Percentiles rank a stretch among this genome's conserved stretches.
phyloP scores from a whole-genome alignment of 2,113 vertebrate genomes.

The Zeus faber region DNA sequence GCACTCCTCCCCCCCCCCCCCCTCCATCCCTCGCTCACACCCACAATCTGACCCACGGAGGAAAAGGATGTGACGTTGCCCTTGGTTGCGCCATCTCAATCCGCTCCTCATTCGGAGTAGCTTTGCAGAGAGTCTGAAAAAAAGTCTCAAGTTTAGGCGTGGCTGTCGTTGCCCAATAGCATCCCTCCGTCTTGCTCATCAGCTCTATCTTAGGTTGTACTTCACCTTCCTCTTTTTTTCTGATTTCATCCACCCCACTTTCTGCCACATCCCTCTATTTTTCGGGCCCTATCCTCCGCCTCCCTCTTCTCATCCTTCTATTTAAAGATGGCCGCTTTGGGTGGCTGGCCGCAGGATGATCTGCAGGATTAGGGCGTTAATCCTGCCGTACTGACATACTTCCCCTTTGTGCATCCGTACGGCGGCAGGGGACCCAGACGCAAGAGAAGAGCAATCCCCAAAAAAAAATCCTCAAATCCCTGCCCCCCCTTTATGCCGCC shows the following conservation, averaged over 20 bases:
- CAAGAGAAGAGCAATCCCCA: constrained; percentile 29
- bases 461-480: constrained; percentile 38
- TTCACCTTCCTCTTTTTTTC: too few species aligned
- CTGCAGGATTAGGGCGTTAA: constrained; percentile 73
- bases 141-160: too few species aligned
- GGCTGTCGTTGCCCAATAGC: too few species aligned
- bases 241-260: too few species aligned
- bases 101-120: too few species aligned
- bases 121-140: too few species aligned
- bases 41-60: too few species aligned
- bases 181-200: not conserved
- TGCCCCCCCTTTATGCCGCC: not conserved
- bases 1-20: too few species aligned
- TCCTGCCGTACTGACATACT: constrained; percentile 65
- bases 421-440: constrained; percentile 39
- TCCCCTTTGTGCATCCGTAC: constrained; percentile 36
- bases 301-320: constrained; percentile 42
- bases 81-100: too few species aligned
- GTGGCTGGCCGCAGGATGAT: constrained; percentile 62
- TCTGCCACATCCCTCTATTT: constrained; percentile 19
- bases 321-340: constrained; percentile 67
- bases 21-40: too few species aligned
- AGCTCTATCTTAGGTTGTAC: too few species aligned
- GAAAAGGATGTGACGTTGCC: too few species aligned
- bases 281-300: not conserved